phyloP scores from a whole-genome alignment of 2,797 vertebrate species.

The Pangasius macronema region DNA sequence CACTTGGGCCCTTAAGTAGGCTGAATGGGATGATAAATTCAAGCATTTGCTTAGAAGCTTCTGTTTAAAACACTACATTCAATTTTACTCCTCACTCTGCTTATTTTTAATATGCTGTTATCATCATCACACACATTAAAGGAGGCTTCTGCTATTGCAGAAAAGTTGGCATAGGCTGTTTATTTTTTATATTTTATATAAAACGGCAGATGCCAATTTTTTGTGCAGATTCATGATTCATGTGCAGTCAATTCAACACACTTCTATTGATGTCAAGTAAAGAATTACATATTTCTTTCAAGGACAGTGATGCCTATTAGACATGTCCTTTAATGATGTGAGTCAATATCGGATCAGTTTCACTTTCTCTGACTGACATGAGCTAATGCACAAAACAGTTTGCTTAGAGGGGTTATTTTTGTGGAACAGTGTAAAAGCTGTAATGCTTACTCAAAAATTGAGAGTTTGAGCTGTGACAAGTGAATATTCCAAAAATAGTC shows the following conservation, averaged over 20 bases:
- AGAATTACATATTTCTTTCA: conserved; percentile 26
- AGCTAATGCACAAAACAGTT: not conserved
- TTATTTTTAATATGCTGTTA: not conserved
- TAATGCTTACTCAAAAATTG: not conserved
- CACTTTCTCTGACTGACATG: not conserved
- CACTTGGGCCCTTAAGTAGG: conserved; percentile 2
- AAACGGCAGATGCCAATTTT: not conserved
- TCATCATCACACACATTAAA: not conserved
- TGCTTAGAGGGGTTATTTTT: not conserved
- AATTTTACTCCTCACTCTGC: not conserved
- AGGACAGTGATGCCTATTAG: conserved; percentile 53
- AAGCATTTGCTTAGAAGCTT: conserved; percentile 6
- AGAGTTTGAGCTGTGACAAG: not conserved
- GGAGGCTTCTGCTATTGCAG: not conserved
- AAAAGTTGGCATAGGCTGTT: not conserved
- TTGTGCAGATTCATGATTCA: too few relatives aligned
- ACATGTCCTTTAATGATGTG: not conserved
- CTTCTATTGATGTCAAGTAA: not conserved
- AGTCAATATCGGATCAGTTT: not conserved
- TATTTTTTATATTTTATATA: too few relatives aligned
- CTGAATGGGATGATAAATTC: conserved; percentile 17
- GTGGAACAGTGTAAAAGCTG: not conserved
- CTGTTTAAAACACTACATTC: not conserved
- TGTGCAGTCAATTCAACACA: not conserved
- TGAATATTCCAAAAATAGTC: not conserved